phyloP scores from a whole-genome alignment of 2,888 invertebrate genomes.

The Cantharis rufa region DNA sequence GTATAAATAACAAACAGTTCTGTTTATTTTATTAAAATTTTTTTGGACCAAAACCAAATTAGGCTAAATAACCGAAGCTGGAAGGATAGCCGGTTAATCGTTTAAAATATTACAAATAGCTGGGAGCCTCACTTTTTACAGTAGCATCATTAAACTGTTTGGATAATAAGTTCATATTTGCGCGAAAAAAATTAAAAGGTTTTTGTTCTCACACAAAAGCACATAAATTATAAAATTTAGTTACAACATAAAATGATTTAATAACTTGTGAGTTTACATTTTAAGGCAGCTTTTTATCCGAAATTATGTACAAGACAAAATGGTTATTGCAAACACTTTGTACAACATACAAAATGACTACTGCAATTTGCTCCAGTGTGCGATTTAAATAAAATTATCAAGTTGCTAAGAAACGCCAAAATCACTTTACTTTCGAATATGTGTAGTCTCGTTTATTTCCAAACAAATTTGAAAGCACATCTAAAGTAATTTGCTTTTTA shows the following conservation, averaged over 20 bases:
- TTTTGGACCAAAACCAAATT: neutral
- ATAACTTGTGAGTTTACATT: neutral
- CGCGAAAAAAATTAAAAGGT: neutral
- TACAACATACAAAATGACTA: neutral
- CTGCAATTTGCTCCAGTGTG: neutral
- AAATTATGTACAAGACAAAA: neutral
- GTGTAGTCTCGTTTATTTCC: neutral
- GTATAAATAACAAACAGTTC: neutral
- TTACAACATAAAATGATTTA: neutral
- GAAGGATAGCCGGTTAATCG: neutral
- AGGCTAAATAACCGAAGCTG: neutral
- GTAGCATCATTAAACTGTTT: neutral
- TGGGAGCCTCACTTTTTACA: neutral
- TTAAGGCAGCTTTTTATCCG: neutral
- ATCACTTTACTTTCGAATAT: neutral
- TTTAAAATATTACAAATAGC: neutral
- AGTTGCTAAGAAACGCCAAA: neutral
- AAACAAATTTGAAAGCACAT: neutral
- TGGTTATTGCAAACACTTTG: neutral
- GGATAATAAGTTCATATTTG: neutral
- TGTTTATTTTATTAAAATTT: neutral
- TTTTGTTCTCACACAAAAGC: neutral
- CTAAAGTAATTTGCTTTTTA: neutral
- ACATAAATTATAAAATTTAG: neutral
- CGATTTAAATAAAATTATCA: neutral